These are phyloP conservation scores for Anaspis maculata DNA, from an alignment of 2,888 invertebrate genomes.

Conservation along the genomic window DNA sequence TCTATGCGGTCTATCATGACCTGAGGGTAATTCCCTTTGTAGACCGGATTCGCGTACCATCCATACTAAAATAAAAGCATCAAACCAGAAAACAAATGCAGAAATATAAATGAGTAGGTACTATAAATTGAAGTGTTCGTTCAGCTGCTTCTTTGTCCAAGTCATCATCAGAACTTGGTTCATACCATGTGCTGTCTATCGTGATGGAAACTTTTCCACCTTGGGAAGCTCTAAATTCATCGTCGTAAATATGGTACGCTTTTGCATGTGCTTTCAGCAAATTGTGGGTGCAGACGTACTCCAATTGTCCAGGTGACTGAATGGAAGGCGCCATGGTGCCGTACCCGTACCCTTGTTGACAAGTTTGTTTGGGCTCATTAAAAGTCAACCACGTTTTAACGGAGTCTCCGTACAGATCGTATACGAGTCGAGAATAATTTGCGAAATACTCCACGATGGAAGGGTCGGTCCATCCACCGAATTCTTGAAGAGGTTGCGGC, in stretches of 20 bases:
- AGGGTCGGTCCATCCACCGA: slow-evolving; percentile 15
- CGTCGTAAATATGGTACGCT: slow-evolving; percentile 38
- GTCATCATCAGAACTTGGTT: slow-evolving; percentile 42
- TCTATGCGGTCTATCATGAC: slow-evolving; percentile 48
- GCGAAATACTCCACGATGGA: slow-evolving; percentile 2
- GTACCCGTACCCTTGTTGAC: slow-evolving; percentile 5
- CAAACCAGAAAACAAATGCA: neutral
- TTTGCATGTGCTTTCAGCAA: slow-evolving; percentile 9
- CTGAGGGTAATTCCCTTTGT: slow-evolving; percentile 54
- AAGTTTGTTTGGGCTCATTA: slow-evolving; percentile 37
- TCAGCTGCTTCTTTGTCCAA: slow-evolving; percentile 47
- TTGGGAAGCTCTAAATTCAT: slow-evolving; percentile 33
- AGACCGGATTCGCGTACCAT: slow-evolving; percentile 14
- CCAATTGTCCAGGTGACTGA: slow-evolving; percentile 1
- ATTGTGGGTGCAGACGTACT: slow-evolving; percentile 5
- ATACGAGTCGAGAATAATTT: slow-evolving; percentile 3
- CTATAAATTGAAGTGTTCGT: slow-evolving; percentile 46
- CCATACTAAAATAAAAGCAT: slow-evolving; percentile 9
- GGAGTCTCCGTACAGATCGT: slow-evolving; percentile 9
- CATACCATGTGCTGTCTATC: slow-evolving; percentile 46
- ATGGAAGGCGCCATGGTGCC: slow-evolving; percentile 4
- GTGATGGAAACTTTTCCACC: slow-evolving; percentile 47
- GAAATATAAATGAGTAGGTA: slow-evolving; percentile 21
- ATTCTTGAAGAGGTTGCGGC: slow-evolving; percentile 6
- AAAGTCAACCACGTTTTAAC: slow-evolving; percentile 43